Evolutionary conservation across 1,140 invertebrate species (phyloP).

Genomic region (Cephus cinctus): DNA sequence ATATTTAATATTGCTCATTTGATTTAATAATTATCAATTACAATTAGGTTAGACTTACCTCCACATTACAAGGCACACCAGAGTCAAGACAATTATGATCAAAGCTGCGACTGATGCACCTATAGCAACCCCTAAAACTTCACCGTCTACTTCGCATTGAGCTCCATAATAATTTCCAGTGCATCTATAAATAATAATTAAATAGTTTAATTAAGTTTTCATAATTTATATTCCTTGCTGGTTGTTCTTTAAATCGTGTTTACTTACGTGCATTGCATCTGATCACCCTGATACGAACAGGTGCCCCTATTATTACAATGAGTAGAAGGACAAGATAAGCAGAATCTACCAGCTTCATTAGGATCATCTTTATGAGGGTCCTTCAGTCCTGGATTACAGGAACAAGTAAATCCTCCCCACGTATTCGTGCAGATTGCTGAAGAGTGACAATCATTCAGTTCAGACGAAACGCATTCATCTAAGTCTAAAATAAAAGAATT

Average conservation of each 20-base stretch:
- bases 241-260: no score
- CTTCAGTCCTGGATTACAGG: conserved; percentile 76
- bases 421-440: conserved; percentile 84
- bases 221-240: conserved; percentile 6
- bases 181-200: conserved; percentile 60
- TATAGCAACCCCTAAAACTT: conserved; percentile 86
- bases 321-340: conserved; percentile 72
- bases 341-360: conserved; percentile 68
- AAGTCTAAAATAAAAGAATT: conserved; percentile 65
- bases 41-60: no score
- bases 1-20: conserved; percentile 8
- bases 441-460: conserved; percentile 89
- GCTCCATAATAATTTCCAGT: conserved; percentile 83
- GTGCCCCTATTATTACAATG: conserved; percentile 83
- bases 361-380: conserved; percentile 69
- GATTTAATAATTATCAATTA: no score
- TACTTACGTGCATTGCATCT: conserved; percentile 80
- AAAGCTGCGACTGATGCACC: conserved; percentile 85
- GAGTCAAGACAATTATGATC: conserved; percentile 82
- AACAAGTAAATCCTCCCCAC: conserved; percentile 86
- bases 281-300: conserved; percentile 72
- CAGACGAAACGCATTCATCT: conserved; percentile 82
- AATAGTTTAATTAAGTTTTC: conserved; percentile 5
- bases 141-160: conserved; percentile 87
- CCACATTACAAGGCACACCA: conserved; percentile 88